Base-by-base conservation (phyloP, 64 coral and sea anemone genomes). In the Actinia equina region DNA sequence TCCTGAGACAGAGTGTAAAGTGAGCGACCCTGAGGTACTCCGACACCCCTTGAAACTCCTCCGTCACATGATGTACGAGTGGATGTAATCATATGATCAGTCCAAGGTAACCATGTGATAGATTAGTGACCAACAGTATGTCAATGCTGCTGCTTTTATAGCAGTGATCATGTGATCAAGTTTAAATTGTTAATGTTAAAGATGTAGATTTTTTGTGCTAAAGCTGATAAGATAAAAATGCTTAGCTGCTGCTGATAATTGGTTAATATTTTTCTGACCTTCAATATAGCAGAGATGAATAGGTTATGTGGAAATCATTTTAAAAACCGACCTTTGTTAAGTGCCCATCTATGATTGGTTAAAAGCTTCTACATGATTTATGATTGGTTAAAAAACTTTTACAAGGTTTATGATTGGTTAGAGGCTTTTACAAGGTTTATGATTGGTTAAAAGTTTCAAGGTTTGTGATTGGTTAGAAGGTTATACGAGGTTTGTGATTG, bases 1-100 rank as follows among this genome's bases (percentile, higher is more conserved):
- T 79, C 80, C 81, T 13, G 87, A 44, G 17, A 79, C 71, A 7
- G 86, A 94, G 52, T 98, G 95, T 41, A 71, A 89, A 52, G 77
- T 95, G 19, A 83, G 69, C 22, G 63, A 89, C 17, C 77, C 84
- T 10, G 49, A 55, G 3, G 20, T 87, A 16, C 49, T 87, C 56
- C 14, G 43, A 30, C 30, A 70, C 6, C 83, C 89, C 22, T 52
- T 81, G 44, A 14, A 14, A 81, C 78, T 6, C 45, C 16, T 44
- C 52, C 78, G 78, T 81, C 13, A 44, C 6, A 6, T 52, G 78
- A 20, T 81, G 27, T 49, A 52, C 17, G 43, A 81, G 44, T 44
- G 78, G 69, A 74, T 74, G 26, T 10, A 1, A 41, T 74, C 69
- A 41, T 26, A 11, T 74, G 25, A 74, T 30, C 26, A 8, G 26